phyloP scores from a whole-genome alignment of 2,113 vertebrate genomes.

The Setophaga kirtlandii region DNA sequence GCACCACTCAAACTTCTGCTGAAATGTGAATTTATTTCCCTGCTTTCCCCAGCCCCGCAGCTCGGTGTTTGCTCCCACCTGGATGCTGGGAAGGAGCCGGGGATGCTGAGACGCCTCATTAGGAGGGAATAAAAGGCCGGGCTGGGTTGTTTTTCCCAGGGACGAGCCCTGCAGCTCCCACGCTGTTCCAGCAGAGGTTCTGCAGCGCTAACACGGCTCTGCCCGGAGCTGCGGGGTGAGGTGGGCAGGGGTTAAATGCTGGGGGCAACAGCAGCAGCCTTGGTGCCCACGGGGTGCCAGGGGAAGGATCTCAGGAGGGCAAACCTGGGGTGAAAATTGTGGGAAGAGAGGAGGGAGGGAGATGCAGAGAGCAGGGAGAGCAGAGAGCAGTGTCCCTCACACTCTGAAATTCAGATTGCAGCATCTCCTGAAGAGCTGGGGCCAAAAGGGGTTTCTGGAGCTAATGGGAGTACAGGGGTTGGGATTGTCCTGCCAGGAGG shows the following conservation, averaged over 20 bases:
- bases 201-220: background rate
- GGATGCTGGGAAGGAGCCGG: background rate
- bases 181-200: background rate
- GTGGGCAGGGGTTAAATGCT: background rate
- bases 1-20: fast-evolving
- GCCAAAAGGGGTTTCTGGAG: fast-evolving
- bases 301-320: fast-evolving
- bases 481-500: background rate
- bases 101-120: background rate
- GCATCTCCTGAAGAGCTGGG: background rate
- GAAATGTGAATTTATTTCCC: fast-evolving
- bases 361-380: background rate
- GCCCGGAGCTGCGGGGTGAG: background rate
- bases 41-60: no score
- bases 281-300: background rate
- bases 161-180: background rate
- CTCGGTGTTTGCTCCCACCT: background rate
- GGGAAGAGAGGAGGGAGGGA: background rate
- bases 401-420: background rate
- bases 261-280: background rate
- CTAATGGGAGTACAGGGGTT: background rate
- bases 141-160: background rate
- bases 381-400: no score
- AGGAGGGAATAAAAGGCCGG: background rate
- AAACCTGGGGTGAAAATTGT: fast-evolving